Percentiles rank a stretch among this genome's conserved stretches.
Evolutionary conservation across 2,888 invertebrate genomes (phyloP).

Genomic region (Epistrophe grossulariae): DNA sequence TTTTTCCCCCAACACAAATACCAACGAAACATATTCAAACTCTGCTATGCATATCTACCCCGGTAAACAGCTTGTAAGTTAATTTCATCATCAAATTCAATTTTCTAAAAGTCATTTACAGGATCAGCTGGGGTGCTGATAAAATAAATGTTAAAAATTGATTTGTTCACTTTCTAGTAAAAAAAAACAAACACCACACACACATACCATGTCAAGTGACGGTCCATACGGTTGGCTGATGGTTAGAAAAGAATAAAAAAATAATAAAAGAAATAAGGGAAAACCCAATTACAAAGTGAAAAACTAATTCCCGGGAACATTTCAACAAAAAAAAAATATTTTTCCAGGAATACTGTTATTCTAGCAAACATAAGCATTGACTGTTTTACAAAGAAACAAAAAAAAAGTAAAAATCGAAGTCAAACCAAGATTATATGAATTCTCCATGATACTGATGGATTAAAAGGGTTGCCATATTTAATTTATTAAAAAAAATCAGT

Average conservation of each 20-base stretch:
- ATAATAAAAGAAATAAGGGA: neutral
- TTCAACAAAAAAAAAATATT: neutral
- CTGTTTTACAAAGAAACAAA: conserved; percentile 28
- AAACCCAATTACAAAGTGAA: conserved; percentile 63
- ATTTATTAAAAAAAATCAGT: too few relatives aligned
- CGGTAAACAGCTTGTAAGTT: conserved; percentile 52
- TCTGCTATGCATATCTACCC: neutral
- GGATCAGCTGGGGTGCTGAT: conserved; percentile 64
- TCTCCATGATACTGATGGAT: neutral
- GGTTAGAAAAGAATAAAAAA: neutral
- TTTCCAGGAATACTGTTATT: conserved; percentile 1
- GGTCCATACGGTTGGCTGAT: too few relatives aligned
- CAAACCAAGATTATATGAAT: conserved; percentile 6
- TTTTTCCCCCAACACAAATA: conserved; percentile 3
- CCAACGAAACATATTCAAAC: neutral
- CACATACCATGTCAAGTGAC: conserved; percentile 34
- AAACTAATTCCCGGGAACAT: conserved; percentile 43
- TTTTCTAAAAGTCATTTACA: conserved; percentile 62
- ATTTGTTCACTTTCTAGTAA: conserved; percentile 78
- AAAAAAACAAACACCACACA: conserved; percentile 76
- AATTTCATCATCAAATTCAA: conserved; percentile 74
- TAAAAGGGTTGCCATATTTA: neutral
- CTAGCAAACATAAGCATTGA: conserved; percentile 43
- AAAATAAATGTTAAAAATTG: conserved; percentile 77
- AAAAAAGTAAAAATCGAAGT: neutral